Evolutionary conservation across 2,113 vertebrate genomes (phyloP), one percentile per base, ranked within the genome.

Genomic region (Trachemys scripta): DNA sequence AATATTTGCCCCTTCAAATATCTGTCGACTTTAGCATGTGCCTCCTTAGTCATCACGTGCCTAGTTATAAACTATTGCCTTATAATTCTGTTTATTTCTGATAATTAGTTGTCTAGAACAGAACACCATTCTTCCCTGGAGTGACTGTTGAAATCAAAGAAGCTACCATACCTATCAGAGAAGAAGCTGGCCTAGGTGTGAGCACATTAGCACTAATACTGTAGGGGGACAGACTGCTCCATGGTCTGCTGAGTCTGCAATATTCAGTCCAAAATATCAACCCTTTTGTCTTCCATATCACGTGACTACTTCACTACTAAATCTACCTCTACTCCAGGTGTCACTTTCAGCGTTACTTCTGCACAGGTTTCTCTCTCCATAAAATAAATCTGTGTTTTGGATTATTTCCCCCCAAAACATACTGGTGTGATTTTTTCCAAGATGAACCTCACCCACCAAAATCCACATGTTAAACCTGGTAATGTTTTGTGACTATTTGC

Each of bases 381-480:
- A 72, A 72, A 88, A 56, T 93, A 10, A 2, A 91, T 45, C 92
- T 85, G 19, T 49, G 65, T 50, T n/a, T 84, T 81, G 42, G 50
- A 35, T 84, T 92, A 76, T 90, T 94, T 16, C 50, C 50, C 24
- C 84, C 35, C 92, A 85, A 92, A 95, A 95, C 95, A 95, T 93
- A 93, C 17, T 3, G n/a, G 79, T 24, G 22, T 83, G 90, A 93
- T 54, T 93, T 95, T 97, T 97, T 97, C 79, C 90, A 95, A 65
- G 53, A 83, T 85, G 54, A 56, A 87, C 38, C 54, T 80, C 95
- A 96, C 96, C 91, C 86, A 97, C 97, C 93, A 96, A 95, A 97
- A 27, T 90, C 93, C 92, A 95, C 94, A 94, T 97, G 96, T 45
- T 87, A 88, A 93, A 91, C 80, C 89, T 82, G 88, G 93, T 94